phyloP scores from a whole-genome alignment of 2,113 vertebrate genomes.

The Emydocephalus ijimae region DNA sequence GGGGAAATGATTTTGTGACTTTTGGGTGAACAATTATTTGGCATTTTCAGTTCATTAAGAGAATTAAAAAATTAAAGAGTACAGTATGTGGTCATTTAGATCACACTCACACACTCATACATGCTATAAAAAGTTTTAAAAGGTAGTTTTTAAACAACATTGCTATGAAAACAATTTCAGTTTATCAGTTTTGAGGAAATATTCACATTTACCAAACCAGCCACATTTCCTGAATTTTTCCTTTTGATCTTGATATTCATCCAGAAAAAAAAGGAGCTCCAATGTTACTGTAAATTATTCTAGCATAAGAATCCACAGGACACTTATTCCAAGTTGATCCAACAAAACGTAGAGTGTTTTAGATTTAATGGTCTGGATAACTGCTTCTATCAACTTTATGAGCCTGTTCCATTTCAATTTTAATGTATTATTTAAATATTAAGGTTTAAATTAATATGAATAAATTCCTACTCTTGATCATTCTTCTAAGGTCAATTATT shows the following conservation, averaged over 20 bases:
- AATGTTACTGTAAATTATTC: background rate
- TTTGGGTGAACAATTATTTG: slow-evolving; percentile 8
- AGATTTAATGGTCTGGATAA: background rate
- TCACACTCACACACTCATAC: background rate
- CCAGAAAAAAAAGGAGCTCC: background rate
- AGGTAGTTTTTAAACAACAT: background rate
- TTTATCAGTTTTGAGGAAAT: background rate
- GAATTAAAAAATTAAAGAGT: accelerated
- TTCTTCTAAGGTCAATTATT: background rate
- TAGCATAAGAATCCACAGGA: background rate
- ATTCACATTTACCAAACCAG: background rate
- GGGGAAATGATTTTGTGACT: background rate
- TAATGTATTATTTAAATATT: background rate
- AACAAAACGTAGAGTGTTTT: background rate
- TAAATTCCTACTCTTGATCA: background rate
- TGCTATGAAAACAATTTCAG: background rate
- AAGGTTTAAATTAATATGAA: background rate
- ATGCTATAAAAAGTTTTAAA: background rate
- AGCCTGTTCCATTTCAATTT: background rate
- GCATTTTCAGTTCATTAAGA: background rate
- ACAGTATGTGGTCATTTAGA: background rate
- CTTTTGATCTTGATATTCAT: background rate
- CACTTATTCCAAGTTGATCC: background rate
- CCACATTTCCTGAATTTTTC: background rate
- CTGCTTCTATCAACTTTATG: background rate